These are phyloP conservation scores for Luscinia megarhynchos DNA, from an alignment of 2,797 vertebrate genomes.

Conservation along the genomic window DNA sequence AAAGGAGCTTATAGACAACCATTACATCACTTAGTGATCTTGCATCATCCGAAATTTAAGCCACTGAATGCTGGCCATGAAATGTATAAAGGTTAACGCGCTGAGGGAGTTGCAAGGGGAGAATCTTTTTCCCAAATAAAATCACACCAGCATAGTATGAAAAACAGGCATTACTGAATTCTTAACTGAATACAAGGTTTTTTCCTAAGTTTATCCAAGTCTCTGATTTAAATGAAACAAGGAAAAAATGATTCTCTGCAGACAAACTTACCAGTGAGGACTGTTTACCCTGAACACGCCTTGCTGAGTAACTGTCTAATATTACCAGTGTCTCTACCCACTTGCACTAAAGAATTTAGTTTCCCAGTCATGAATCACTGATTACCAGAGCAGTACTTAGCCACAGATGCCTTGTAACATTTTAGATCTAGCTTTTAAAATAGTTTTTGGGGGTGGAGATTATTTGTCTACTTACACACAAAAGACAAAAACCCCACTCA, in stretches of 20 bases:
- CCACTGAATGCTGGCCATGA: background rate
- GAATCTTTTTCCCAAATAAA: background rate
- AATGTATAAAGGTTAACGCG: background rate
- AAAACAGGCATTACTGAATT: background rate
- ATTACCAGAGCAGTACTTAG: constrained; percentile 16
- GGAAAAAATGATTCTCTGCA: background rate
- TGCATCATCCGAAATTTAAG: background rate
- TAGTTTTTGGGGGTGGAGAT: background rate
- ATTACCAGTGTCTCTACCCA: constrained; percentile 1
- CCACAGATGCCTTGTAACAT: background rate
- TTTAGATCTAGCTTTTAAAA: background rate
- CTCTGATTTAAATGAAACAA: background rate
- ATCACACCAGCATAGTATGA: background rate
- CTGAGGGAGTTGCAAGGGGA: background rate
- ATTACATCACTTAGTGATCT: background rate
- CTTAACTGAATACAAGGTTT: background rate
- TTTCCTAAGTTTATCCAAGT: background rate
- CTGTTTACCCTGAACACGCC: constrained; percentile 30
- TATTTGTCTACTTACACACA: background rate
- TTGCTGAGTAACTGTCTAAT: constrained; percentile 50
- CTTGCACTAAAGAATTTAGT: background rate
- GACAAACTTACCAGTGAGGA: background rate
- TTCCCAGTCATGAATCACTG: constrained; percentile 24
- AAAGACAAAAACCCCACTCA: background rate
- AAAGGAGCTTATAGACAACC: background rate